Base-by-base conservation (phyloP, 2,797 vertebrate genomes). In the Brachyalestes nurse region DNA sequence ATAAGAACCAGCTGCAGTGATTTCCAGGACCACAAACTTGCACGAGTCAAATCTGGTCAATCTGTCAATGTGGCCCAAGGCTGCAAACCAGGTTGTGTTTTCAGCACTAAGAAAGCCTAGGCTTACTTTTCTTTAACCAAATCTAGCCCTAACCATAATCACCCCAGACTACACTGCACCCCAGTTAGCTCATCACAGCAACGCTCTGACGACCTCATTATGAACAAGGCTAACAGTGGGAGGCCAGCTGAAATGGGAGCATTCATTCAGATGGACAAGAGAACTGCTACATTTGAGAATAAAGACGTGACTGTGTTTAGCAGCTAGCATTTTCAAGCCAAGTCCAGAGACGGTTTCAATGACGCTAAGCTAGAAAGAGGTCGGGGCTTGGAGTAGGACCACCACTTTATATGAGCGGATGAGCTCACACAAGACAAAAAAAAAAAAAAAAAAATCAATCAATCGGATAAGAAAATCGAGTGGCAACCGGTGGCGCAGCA, bases 391-490 rank as follows among this genome's bases (percentile, higher is more conserved):
- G 23, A 49, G 61, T 1, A 80, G 38, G 73, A 19, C 60, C 21
- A 75, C 77, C 64, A 21, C 10, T 14, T 60, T 16, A 64, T 17
- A 75, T 8, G 67, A 58, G 38, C 42, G 28, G 85, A 72, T 19
- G 61, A 47, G 49, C 21, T 25, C 14, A 61, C 9, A 34, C 34
- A 34, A 34, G 34, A 4, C 2, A 34, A 34, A 34, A 34, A 34
- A 34, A 34, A 28, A 28, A 34, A 47, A 74, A 21, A 17, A 55
- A 38, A 55, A 53, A 69, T 47, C 45, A 75, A 84, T 69, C 23
- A 40, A 84, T 79, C 12, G 25, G 51, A 84, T 2, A 14, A 23
- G 2, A 80, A 79, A 86, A 83, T 78, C 42, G 17, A 60, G 40
- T 73, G 72, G 61, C 25, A 74, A 64, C 60, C 12, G 42, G 75